A percentile compares a stretch with the other conserved stretches of the same genome.
Conservation (phyloP, 2,113 vertebrate species). For the Amphiprion percula region DNA sequence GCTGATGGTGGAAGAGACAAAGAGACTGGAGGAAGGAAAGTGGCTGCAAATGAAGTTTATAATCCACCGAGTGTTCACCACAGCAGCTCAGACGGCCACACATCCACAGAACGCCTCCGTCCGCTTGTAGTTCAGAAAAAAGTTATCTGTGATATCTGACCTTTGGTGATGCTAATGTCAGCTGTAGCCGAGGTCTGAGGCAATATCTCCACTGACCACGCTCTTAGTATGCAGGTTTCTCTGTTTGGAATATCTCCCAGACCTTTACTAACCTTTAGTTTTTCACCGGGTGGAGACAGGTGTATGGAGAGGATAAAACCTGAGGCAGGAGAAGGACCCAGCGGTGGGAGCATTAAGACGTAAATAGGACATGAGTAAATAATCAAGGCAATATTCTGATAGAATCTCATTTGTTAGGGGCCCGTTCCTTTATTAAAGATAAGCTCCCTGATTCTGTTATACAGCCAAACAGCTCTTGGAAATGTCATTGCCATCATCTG, state of each 20-base stretch:
- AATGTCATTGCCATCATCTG: neutral
- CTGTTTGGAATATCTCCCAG: slow-evolving; percentile 37
- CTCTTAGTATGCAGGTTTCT: slow-evolving; percentile 53
- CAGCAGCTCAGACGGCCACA: neutral
- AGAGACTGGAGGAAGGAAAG: slow-evolving; percentile 23
- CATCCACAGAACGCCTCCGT: slow-evolving; percentile 6
- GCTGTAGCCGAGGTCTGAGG: slow-evolving; percentile 59
- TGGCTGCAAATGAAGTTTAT: slow-evolving; percentile 59
- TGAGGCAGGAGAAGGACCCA: neutral
- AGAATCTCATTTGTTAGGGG: slow-evolving; percentile 30
- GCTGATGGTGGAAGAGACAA: slow-evolving; percentile 24
- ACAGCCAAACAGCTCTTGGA: neutral
- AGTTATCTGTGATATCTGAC: slow-evolving; percentile 75
- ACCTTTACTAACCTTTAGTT: slow-evolving; percentile 77
- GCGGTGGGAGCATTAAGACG: slow-evolving; percentile 25
- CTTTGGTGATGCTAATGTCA: slow-evolving; percentile 72
- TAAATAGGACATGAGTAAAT: slow-evolving; percentile 21
- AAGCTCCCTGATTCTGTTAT: slow-evolving; percentile 9
- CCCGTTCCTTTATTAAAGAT: slow-evolving; percentile 34
- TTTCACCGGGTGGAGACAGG: slow-evolving; percentile 63
- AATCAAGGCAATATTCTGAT: slow-evolving; percentile 36
- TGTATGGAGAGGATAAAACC: slow-evolving; percentile 41
- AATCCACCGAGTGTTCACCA: slow-evolving; percentile 50
- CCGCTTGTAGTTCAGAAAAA: slow-evolving; percentile 41
- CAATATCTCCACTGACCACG: slow-evolving; percentile 51